Evolutionary conservation across 2,113 vertebrate species (phyloP).

Genomic region (Epinephelus lanceolatus): DNA sequence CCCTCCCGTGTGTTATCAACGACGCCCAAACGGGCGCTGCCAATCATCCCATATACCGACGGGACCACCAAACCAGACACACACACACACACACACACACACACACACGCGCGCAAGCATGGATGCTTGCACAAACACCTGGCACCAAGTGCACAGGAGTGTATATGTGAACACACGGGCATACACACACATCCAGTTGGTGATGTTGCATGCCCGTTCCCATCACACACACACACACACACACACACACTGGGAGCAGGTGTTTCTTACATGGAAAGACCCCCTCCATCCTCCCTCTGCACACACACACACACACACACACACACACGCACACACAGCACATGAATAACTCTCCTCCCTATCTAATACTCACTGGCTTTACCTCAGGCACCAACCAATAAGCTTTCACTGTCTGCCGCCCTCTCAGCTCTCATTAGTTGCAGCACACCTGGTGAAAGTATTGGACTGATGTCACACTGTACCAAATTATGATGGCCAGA

Average conservation of each 20-base stretch:
- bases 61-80: slow-evolving; percentile 27
- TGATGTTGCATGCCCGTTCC: background rate
- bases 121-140: background rate
- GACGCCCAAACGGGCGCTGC: slow-evolving; percentile 61
- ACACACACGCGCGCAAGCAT: background rate
- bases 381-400: background rate
- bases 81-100: slow-evolving; percentile 26
- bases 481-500: background rate
- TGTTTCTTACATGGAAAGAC: slow-evolving; percentile 40
- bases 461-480: background rate
- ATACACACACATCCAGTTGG: background rate
- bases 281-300: background rate
- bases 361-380: background rate
- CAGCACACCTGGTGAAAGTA: slow-evolving; percentile 7
- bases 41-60: slow-evolving; percentile 56
- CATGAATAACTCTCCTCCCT: background rate
- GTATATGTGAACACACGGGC: background rate
- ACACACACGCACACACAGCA: slow-evolving; percentile 1
- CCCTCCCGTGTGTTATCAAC: slow-evolving; percentile 71
- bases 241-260: slow-evolving; percentile 27
- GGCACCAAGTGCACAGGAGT: background rate
- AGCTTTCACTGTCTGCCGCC: background rate
- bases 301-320: background rate
- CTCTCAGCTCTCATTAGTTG: slow-evolving; percentile 22
- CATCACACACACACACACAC: background rate